These are phyloP conservation scores for Takifugu flavidus DNA, from an alignment of 2,113 vertebrate genomes.

Conservation along the genomic window DNA sequence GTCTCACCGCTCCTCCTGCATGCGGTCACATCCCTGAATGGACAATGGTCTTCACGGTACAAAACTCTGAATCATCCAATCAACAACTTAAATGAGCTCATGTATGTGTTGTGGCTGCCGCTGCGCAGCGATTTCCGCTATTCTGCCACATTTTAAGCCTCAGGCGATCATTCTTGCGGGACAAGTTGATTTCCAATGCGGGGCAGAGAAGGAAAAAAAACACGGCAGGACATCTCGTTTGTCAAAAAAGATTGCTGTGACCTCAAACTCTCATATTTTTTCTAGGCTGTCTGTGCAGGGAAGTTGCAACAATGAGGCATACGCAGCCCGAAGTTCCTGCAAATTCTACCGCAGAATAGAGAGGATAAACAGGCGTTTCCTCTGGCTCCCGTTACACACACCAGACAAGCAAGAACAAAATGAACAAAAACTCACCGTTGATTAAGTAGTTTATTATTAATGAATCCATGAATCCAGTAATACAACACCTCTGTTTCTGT, in stretches of 20 bases:
- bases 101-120: too few relatives aligned
- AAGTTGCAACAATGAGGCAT: conserved; percentile 64
- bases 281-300: conserved; percentile 44
- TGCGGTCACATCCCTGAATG: conserved; percentile 25
- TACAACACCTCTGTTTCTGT: too few relatives aligned
- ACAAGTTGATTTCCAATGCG: conserved; percentile 10
- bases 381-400: conserved; percentile 29
- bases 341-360: conserved; percentile 41
- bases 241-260: conserved; percentile 36
- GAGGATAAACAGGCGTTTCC: conserved; percentile 66
- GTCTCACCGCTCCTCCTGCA: conserved; percentile 38
- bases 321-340: conserved; percentile 50
- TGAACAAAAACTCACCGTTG: not conserved
- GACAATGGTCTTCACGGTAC: conserved; percentile 12
- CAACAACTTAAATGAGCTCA: not conserved
- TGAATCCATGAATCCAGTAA: not conserved
- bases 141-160: too few relatives aligned
- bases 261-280: conserved; percentile 49
- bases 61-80: conserved; percentile 5
- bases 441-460: not conserved
- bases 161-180: not conserved
- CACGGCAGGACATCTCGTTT: conserved; percentile 27
- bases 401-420: conserved; percentile 22
- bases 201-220: not conserved
- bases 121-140: too few relatives aligned